Conservation (phyloP, 1,140 invertebrate species). For the Aplysia californica region DNA sequence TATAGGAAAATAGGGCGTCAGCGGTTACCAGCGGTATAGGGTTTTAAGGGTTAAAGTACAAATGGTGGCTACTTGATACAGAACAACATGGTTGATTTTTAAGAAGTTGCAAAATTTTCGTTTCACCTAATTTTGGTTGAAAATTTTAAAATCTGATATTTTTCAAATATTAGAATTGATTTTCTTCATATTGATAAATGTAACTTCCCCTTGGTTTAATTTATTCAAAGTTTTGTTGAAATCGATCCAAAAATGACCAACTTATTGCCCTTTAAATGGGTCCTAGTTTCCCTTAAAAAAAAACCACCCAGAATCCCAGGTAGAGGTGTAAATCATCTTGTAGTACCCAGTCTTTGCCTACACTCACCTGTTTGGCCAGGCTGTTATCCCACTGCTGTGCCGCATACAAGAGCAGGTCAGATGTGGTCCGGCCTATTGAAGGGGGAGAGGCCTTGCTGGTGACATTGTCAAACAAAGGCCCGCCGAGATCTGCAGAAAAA, state of each 20-base stretch:
- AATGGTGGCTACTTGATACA: too few relatives aligned
- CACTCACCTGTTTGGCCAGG: constrained; percentile 10
- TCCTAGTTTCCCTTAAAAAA: not conserved
- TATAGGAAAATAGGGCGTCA: too few relatives aligned
- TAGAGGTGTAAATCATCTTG: too few relatives aligned
- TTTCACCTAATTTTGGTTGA: too few relatives aligned
- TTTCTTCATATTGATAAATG: not conserved
- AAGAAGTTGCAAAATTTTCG: too few relatives aligned
- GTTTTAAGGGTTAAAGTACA: too few relatives aligned
- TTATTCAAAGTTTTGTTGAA: not conserved
- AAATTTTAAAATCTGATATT: too few relatives aligned
- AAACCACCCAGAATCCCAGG: too few relatives aligned
- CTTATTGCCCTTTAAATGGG: not conserved
- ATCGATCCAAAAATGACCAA: not conserved
- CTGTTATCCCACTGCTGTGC: constrained; percentile 12
- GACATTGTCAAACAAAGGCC: not conserved
- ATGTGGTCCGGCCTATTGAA: not conserved
- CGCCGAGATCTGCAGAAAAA: too few relatives aligned
- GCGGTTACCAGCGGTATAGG: too few relatives aligned
- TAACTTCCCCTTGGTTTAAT: not conserved
- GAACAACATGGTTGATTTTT: too few relatives aligned
- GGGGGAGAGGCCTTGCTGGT: not conserved
- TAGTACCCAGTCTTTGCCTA: not conserved
- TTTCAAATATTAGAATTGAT: not conserved
- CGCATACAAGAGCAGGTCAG: constrained; percentile 12